A percentile compares a stretch with the other conserved stretches of the same genome.
These are phyloP conservation scores for Canis aureus DNA, from an alignment of 2,113 vertebrate species.

Conservation along the genomic window DNA sequence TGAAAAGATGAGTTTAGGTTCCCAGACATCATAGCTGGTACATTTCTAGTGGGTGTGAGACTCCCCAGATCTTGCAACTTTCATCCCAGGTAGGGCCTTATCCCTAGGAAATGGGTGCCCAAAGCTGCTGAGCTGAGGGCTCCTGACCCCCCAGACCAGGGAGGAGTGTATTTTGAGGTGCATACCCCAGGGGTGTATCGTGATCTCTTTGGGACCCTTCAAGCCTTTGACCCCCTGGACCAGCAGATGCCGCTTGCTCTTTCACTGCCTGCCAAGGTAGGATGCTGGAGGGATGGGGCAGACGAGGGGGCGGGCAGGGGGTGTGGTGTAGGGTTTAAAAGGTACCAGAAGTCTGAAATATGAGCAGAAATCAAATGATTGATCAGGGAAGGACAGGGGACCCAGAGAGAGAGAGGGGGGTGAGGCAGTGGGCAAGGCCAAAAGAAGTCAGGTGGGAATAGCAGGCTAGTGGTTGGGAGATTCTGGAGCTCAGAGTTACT, in stretches of 20 bases:
- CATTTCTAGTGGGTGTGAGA: background rate
- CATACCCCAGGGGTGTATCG: slow-evolving; percentile 85
- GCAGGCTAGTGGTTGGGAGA: background rate
- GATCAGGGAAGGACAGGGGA: background rate
- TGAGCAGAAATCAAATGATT: background rate
- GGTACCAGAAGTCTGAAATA: background rate
- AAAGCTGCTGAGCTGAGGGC: slow-evolving; percentile 77
- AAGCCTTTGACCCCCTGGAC: slow-evolving; percentile 84
- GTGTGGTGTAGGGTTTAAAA: background rate
- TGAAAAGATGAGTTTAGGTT: slow-evolving; percentile 11
- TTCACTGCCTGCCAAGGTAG: slow-evolving; percentile 86
- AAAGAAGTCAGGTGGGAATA: background rate
- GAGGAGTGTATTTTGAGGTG: slow-evolving; percentile 86
- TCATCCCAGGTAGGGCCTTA: slow-evolving; percentile 38
- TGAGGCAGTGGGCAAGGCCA: background rate
- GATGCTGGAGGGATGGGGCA: background rate
- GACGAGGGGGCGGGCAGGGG: background rate
- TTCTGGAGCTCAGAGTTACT: background rate
- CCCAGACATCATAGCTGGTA: background rate
- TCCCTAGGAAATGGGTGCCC: slow-evolving; percentile 73
- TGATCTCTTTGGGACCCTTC: slow-evolving; percentile 87
- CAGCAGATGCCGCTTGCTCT: slow-evolving; percentile 84
- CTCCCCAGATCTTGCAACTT: background rate
- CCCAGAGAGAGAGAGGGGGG: background rate
- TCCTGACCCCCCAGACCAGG: slow-evolving; percentile 81